phyloP scores from a whole-genome alignment of 2,113 vertebrate species.

The Himantopus leucocephalus region DNA sequence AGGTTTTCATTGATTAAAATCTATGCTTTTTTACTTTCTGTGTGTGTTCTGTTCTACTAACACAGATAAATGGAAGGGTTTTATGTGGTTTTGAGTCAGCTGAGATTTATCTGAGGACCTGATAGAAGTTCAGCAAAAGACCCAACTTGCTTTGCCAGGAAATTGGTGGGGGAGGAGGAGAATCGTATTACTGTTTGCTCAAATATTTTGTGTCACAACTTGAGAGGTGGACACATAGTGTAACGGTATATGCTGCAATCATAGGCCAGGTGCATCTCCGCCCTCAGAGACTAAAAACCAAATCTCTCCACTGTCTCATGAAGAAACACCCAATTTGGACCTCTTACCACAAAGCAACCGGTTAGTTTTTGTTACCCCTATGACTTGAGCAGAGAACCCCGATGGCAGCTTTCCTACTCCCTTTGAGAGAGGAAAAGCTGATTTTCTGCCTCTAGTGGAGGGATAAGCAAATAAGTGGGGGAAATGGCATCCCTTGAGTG shows the following conservation, averaged over 20 bases:
- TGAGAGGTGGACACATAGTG: background rate
- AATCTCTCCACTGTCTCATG: background rate
- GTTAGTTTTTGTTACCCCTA: background rate
- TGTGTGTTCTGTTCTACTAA: background rate
- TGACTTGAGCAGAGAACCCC: background rate
- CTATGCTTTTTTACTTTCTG: background rate
- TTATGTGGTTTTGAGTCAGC: rapidly evolving
- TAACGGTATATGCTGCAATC: rapidly evolving
- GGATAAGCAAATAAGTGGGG: conserved; percentile 30
- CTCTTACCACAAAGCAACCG: background rate
- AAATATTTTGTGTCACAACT: background rate
- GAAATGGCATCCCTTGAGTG: conserved; percentile 55
- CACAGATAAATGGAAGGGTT: background rate
- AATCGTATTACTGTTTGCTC: rapidly evolving
- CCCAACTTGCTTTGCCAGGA: background rate
- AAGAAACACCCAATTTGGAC: background rate
- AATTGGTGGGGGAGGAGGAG: background rate
- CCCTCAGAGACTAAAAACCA: background rate
- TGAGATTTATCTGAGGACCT: background rate
- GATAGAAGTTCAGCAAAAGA: background rate
- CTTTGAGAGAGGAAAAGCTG: background rate
- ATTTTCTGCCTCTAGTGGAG: conserved; percentile 48
- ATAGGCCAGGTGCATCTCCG: rapidly evolving
- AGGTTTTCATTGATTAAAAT: background rate
- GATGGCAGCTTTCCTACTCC: background rate